phyloP scores from a whole-genome alignment of 2,113 vertebrate species.

The Scomber japonicus region DNA sequence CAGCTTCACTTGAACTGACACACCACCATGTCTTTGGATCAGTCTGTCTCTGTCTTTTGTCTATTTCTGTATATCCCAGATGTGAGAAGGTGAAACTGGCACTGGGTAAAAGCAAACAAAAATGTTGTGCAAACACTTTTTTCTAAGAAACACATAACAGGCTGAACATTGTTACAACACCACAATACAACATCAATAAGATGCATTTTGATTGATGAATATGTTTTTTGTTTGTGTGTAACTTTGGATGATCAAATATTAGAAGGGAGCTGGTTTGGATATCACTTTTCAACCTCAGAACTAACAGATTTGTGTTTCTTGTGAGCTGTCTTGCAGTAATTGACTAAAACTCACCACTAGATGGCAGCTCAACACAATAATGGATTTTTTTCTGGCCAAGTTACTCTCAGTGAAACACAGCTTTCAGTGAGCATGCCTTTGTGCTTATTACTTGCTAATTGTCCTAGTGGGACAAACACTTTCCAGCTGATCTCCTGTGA shows the following conservation, averaged over 20 bases:
- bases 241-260: neutral
- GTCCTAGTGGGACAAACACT: slow-evolving; percentile 28
- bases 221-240: neutral
- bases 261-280: neutral
- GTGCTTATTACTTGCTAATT: neutral
- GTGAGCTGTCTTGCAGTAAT: neutral
- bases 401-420: neutral
- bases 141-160: neutral
- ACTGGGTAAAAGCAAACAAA: neutral
- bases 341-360: slow-evolving; percentile 49
- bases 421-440: neutral
- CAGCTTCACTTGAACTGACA: slow-evolving; percentile 7
- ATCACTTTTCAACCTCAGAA: neutral
- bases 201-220: neutral
- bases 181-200: too few species aligned
- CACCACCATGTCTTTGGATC: neutral
- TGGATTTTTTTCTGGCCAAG: neutral
- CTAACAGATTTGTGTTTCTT: neutral
- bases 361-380: slow-evolving; percentile 44
- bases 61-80: neutral
- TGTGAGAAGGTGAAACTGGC: slow-evolving; percentile 4
- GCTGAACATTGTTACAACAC: neutral
- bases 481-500: slow-evolving; percentile 17
- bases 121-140: neutral
- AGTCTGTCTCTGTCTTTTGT: slow-evolving; percentile 1